Evolutionary conservation across 2,888 invertebrate species (phyloP).

Genomic region (Agrenia bidenticulata): DNA sequence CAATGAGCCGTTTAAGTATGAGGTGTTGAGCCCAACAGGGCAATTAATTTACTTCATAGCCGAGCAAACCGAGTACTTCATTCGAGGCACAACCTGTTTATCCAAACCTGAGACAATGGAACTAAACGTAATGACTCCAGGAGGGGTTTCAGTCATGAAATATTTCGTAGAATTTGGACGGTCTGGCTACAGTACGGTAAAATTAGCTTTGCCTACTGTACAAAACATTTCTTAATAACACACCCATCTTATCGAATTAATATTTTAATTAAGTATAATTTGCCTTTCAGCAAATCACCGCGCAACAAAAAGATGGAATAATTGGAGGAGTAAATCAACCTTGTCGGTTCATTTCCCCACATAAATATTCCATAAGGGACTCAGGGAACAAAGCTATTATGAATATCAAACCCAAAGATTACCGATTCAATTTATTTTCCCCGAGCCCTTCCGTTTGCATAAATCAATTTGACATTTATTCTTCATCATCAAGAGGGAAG

Average conservation of each 20-base stretch:
- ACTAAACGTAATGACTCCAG: conserved; percentile 16
- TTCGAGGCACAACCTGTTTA: conserved; percentile 7
- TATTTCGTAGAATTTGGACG: conserved; percentile 3
- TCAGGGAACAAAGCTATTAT: conserved; percentile 3
- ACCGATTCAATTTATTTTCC: neutral
- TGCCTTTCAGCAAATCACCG: conserved; percentile 11
- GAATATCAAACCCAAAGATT: conserved; percentile 13
- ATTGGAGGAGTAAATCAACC: conserved; percentile 12
- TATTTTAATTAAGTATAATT: too few relatives aligned
- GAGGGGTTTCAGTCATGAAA: conserved; percentile 15
- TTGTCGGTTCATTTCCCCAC: conserved; percentile 11
- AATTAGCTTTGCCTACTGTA: too few relatives aligned
- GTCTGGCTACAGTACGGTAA: conserved; percentile 5
- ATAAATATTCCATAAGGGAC: conserved; percentile 12
- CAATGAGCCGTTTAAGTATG: conserved; percentile 18
- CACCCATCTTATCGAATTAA: too few relatives aligned
- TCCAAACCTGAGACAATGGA: conserved; percentile 10
- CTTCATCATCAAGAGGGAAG: too few relatives aligned
- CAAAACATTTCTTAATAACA: too few relatives aligned
- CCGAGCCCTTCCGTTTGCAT: too few relatives aligned
- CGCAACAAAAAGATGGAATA: conserved; percentile 1
- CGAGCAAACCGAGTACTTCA: conserved; percentile 23
- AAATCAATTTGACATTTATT: conserved; percentile 17
- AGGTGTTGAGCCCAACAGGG: neutral
- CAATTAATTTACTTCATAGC: conserved; percentile 10